Evolutionary conservation across 2,797 vertebrate genomes (phyloP).

Genomic region (Crenichthys baileyi): DNA sequence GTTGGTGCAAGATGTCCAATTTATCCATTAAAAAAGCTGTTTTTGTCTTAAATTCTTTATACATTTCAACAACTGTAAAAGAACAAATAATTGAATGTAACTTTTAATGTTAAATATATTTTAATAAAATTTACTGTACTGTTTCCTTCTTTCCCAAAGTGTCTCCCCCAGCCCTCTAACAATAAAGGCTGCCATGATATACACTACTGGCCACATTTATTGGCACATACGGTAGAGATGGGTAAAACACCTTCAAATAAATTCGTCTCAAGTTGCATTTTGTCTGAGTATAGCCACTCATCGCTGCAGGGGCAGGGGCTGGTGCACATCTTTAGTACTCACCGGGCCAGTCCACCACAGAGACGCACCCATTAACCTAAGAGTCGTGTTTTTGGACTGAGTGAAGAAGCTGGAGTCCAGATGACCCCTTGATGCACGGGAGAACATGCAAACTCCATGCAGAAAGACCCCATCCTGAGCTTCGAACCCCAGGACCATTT

Average conservation of each 20-base stretch:
- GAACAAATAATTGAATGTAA: constrained; percentile 47
- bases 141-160: background rate
- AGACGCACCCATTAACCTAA: background rate
- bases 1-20: constrained; percentile 46
- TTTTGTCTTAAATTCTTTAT: constrained; percentile 48
- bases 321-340: background rate
- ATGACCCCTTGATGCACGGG: background rate
- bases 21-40: constrained; percentile 31
- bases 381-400: background rate
- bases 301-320: background rate
- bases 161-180: background rate
- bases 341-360: background rate
- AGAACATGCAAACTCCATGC: background rate
- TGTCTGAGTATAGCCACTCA: background rate
- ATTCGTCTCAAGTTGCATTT: background rate
- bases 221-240: background rate
- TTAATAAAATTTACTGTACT: constrained; percentile 69
- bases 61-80: constrained; percentile 35
- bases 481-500: background rate
- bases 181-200: background rate
- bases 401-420: background rate
- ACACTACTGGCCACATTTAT: background rate
- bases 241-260: background rate
- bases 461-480: background rate
- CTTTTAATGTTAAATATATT: constrained; percentile 73